Conservation (phyloP, 1,140 invertebrate genomes). For the Pseudomyrmex dendroicus region DNA sequence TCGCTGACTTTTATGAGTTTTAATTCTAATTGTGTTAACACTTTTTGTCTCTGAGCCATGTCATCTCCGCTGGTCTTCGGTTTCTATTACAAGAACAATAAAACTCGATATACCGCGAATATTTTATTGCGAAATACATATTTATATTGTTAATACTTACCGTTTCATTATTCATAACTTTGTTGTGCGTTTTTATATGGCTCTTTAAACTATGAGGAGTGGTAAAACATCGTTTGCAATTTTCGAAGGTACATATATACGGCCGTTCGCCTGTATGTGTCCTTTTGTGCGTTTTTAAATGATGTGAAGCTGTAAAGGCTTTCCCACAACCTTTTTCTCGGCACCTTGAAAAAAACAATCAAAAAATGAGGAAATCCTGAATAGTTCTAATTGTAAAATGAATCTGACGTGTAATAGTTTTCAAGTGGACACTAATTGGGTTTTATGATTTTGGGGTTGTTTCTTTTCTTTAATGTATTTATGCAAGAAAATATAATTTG, state of each 20-base stretch:
- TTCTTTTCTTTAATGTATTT: slow-evolving; percentile 27
- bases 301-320: slow-evolving; percentile 96
- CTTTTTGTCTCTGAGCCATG: slow-evolving; percentile 63
- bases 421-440: neutral
- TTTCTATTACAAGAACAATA: slow-evolving; percentile 40
- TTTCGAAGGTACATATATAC: slow-evolving; percentile 90
- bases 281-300: slow-evolving; percentile 93
- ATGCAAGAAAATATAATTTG: neutral
- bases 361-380: neutral
- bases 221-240: slow-evolving; percentile 92
- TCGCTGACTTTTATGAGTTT: slow-evolving; percentile 57
- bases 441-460: neutral
- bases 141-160: slow-evolving; percentile 70
- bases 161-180: slow-evolving; percentile 72
- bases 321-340: slow-evolving; percentile 93
- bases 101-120: slow-evolving; percentile 12
- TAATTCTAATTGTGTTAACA: slow-evolving; percentile 56
- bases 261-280: slow-evolving; percentile 90
- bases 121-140: too few species aligned
- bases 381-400: neutral
- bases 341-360: slow-evolving; percentile 87
- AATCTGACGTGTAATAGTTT: neutral
- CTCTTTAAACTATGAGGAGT: slow-evolving; percentile 93
- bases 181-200: slow-evolving; percentile 88
- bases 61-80: slow-evolving; percentile 41